Percentiles rank a stretch among this genome's conserved stretches.
Conservation (phyloP, 1,140 invertebrate genomes). For the Neoseiulus cucumeris region DNA sequence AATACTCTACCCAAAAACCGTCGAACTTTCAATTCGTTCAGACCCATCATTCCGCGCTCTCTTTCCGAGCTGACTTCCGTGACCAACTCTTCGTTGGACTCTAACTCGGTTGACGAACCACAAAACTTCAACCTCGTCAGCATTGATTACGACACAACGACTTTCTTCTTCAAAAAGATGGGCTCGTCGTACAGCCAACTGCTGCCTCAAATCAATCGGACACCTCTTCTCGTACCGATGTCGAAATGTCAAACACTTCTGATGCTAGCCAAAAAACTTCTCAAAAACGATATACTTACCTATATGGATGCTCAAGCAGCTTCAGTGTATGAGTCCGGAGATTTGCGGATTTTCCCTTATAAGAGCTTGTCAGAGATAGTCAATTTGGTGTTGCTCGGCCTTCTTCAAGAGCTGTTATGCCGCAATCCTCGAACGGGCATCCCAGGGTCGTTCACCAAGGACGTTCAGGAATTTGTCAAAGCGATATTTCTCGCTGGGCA, state of each 20-base stretch:
- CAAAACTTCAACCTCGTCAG: slow-evolving; percentile 4
- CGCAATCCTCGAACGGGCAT: slow-evolving; percentile 38
- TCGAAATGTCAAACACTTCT: slow-evolving; percentile 45
- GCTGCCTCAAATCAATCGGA: not conserved
- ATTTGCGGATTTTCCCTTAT: slow-evolving; percentile 56
- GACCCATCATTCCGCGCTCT: slow-evolving; percentile 75
- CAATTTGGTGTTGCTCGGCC: slow-evolving; percentile 73
- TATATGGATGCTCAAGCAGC: slow-evolving; percentile 55
- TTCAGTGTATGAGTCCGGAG: slow-evolving; percentile 39
- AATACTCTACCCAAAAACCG: slow-evolving; percentile 12
- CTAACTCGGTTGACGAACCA: not conserved
- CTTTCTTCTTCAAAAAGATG: slow-evolving; percentile 72
- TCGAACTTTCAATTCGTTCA: slow-evolving; percentile 27
- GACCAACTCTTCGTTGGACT: slow-evolving; percentile 15
- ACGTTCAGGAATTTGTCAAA: slow-evolving; percentile 77
- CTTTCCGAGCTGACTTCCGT: slow-evolving; percentile 37
- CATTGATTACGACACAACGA: slow-evolving; percentile 45
- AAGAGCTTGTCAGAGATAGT: slow-evolving; percentile 82
- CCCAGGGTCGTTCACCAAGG: slow-evolving; percentile 67
- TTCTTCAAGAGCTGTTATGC: slow-evolving; percentile 54
- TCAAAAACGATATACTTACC: slow-evolving; percentile 60
- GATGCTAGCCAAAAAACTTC: slow-evolving; percentile 58
- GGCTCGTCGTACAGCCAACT: slow-evolving; percentile 48
- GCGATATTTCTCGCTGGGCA: slow-evolving; percentile 72
- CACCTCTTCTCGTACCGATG: slow-evolving; percentile 2